Evolutionary conservation across 2,113 vertebrate genomes (phyloP).

Genomic region (Cephalopterus ornatus): DNA sequence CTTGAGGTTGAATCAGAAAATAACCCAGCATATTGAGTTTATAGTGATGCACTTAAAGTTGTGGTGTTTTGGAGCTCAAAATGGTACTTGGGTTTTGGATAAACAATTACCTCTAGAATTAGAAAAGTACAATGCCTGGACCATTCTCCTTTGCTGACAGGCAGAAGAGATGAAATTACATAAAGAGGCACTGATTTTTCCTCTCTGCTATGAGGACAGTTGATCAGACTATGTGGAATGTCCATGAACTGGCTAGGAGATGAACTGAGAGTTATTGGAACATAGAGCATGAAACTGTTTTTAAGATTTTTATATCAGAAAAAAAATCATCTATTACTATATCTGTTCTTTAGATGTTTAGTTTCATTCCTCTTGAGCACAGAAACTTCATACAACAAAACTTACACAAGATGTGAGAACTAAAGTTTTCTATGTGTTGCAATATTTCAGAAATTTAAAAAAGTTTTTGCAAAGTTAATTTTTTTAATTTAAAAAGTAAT

Average conservation of each 20-base stretch:
- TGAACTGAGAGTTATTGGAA: neutral
- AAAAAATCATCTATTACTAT: neutral
- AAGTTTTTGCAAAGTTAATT: neutral
- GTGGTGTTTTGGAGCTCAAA: constrained; percentile 47
- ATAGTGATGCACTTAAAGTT: neutral
- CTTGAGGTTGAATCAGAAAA: neutral
- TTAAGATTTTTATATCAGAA: neutral
- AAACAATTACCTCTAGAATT: constrained; percentile 5
- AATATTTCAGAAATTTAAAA: neutral
- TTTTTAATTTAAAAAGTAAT: neutral
- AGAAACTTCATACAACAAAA: neutral
- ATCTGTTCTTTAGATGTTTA: neutral
- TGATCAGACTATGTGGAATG: neutral
- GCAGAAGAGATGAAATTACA: neutral
- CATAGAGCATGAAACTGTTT: neutral
- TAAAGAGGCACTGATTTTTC: neutral
- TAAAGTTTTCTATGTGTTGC: neutral
- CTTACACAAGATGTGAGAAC: neutral
- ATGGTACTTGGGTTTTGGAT: neutral
- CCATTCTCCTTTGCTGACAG: neutral
- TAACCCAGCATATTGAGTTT: neutral
- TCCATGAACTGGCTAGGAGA: neutral
- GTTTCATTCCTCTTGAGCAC: neutral
- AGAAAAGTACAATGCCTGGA: neutral
- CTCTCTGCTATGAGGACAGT: neutral